Percentiles rank a stretch among this genome's conserved stretches.
Evolutionary conservation across 2,113 vertebrate species (phyloP).

Genomic region (Isurus oxyrinchus): DNA sequence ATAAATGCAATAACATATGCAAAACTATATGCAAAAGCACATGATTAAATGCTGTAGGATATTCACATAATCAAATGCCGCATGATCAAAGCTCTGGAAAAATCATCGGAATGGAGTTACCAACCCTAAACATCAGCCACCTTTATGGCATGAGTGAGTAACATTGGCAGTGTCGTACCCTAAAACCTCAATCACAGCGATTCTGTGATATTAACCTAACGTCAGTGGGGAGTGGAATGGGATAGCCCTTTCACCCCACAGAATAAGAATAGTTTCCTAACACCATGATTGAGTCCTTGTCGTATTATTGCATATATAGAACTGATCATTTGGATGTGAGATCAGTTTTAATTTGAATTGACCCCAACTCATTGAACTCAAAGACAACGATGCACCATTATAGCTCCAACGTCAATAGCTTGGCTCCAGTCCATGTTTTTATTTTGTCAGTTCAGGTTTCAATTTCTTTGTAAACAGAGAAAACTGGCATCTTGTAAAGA

Average conservation of each 20-base stretch:
- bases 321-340: neutral
- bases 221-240: neutral
- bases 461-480: conserved; percentile 34
- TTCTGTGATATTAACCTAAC: neutral
- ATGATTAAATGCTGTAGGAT: neutral
- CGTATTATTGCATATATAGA: neutral
- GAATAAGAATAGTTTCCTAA: neutral
- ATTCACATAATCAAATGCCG: neutral
- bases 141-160: neutral
- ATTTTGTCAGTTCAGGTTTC: conserved; percentile 29
- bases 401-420: neutral
- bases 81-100: neutral
- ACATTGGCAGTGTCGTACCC: neutral
- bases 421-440: neutral
- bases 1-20: neutral
- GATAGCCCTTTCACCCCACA: neutral
- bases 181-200: neutral
- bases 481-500: conserved; percentile 27
- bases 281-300: neutral
- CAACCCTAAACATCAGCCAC: neutral
- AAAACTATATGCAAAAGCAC: neutral
- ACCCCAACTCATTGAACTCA: neutral
- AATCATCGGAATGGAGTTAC: neutral
- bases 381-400: neutral
- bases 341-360: neutral